Percentiles rank a stretch among this genome's conserved stretches.
Conservation (phyloP, 2,797 vertebrate species). For the Neomorphus geoffroyi region DNA sequence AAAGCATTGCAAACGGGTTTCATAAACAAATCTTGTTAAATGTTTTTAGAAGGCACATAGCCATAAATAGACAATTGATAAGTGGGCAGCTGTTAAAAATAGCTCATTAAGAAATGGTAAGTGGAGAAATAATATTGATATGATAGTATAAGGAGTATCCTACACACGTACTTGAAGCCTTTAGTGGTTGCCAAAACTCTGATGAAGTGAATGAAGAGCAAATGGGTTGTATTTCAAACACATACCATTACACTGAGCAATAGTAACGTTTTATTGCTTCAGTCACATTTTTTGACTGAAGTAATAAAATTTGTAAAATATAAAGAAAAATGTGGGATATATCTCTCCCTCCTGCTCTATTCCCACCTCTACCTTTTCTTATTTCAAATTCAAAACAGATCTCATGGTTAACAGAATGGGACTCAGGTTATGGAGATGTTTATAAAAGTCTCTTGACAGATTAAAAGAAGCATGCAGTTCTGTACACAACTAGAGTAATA, state of each 20-base stretch:
- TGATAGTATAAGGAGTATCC: constrained; percentile 74
- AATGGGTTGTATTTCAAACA: constrained; percentile 82
- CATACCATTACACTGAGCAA: constrained; percentile 79
- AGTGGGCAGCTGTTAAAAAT: constrained; percentile 72
- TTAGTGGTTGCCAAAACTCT: constrained; percentile 68
- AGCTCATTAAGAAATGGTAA: constrained; percentile 75
- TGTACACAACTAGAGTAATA: constrained; percentile 7
- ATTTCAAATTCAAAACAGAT: constrained; percentile 73
- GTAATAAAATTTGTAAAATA: constrained; percentile 80
- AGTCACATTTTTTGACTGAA: constrained; percentile 77
- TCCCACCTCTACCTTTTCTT: neutral
- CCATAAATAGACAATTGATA: constrained; percentile 72
- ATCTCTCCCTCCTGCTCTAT: constrained; percentile 45
- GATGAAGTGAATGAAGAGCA: constrained; percentile 76
- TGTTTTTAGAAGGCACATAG: constrained; percentile 66
- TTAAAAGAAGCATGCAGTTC: constrained; percentile 22
- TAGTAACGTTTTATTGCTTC: constrained; percentile 72
- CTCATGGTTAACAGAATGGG: constrained; percentile 57
- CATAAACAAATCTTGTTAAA: constrained; percentile 71
- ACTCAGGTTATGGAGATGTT: constrained; percentile 68
- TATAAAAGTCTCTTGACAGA: constrained; percentile 57
- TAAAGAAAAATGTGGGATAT: constrained; percentile 76
- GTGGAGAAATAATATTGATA: constrained; percentile 71
- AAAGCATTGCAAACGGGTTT: constrained; percentile 62
- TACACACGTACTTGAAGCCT: constrained; percentile 19